Conservation (phyloP, 2,113 vertebrate species). For the Murina feae region DNA sequence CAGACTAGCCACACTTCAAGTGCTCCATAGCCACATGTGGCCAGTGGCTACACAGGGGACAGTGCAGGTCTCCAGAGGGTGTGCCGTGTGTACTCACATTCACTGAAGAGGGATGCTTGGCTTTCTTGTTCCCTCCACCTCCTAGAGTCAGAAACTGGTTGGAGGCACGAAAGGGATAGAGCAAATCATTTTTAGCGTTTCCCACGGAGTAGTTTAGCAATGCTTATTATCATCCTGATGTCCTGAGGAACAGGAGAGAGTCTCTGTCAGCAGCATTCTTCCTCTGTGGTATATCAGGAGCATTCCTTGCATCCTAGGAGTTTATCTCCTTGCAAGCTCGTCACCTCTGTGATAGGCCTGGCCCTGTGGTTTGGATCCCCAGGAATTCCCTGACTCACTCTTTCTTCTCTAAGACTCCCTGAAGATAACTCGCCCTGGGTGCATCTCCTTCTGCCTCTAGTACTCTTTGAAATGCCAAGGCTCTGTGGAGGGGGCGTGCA, state of each 20-base stretch:
- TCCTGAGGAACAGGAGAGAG: not conserved
- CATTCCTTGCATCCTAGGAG: slow-evolving; percentile 48
- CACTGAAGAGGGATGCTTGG: not conserved
- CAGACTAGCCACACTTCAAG: not conserved
- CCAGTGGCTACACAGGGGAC: not conserved
- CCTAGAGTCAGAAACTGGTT: not conserved
- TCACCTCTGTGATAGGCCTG: not conserved
- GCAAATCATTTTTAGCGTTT: not conserved
- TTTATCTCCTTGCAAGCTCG: not conserved
- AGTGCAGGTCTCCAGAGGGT: not conserved
- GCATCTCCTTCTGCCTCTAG: not conserved
- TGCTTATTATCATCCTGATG: not conserved
- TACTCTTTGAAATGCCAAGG: slow-evolving; percentile 2
- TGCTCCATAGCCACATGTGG: not conserved
- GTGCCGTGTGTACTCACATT: not conserved
- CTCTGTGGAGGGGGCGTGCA: not conserved
- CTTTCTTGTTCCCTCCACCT: not conserved
- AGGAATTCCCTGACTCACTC: not conserved
- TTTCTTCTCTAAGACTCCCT: not conserved
- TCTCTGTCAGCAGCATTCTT: slow-evolving; percentile 5
- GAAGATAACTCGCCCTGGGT: slow-evolving; percentile 28
- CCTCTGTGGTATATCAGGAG: slow-evolving; percentile 20
- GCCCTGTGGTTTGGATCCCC: not conserved
- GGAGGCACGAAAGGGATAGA: not conserved
- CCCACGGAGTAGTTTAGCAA: not conserved